These are phyloP conservation scores for Bos javanicus DNA, from an alignment of 2,113 vertebrate species.

Conservation along the genomic window DNA sequence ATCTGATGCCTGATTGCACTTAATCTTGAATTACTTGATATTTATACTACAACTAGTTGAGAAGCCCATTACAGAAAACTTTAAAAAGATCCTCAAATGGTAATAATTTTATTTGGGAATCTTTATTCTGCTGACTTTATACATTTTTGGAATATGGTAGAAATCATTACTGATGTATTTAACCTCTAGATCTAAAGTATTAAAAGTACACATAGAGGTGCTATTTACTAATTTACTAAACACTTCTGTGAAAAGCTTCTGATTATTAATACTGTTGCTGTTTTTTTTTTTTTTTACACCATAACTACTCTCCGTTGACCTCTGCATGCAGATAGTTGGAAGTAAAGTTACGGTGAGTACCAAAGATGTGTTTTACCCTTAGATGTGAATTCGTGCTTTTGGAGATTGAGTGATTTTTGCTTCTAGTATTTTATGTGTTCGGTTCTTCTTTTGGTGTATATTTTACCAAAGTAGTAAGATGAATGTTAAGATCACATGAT, in stretches of 20 bases:
- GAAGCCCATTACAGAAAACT: not conserved
- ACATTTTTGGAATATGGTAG: constrained; percentile 44
- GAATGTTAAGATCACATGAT: not conserved
- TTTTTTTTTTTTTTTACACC: constrained; percentile 90
- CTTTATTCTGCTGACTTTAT: not conserved
- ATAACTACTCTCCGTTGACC: constrained; percentile 93
- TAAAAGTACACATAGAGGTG: not conserved
- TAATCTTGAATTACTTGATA: constrained; percentile 16
- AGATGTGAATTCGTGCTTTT: constrained; percentile 16
- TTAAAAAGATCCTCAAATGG: not conserved
- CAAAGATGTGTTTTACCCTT: constrained; percentile 71
- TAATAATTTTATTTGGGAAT: constrained; percentile 20
- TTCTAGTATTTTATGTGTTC: constrained; percentile 14
- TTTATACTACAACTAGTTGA: not conserved
- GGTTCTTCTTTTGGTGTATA: not conserved
- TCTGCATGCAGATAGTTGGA: constrained; percentile 99
- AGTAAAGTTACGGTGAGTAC: constrained; percentile 99
- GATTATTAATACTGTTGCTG: constrained; percentile 93
- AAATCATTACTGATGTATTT: constrained; percentile 30
- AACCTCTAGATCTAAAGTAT: constrained; percentile 5
- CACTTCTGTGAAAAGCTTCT: constrained; percentile 79
- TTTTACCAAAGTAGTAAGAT: constrained; percentile 15
- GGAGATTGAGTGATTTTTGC: not conserved
- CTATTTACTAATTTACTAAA: constrained; percentile 82
- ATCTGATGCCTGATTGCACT: not conserved